Evolutionary conservation across 2,888 invertebrate genomes (phyloP).

Genomic region (Ormyrus rosae): DNA sequence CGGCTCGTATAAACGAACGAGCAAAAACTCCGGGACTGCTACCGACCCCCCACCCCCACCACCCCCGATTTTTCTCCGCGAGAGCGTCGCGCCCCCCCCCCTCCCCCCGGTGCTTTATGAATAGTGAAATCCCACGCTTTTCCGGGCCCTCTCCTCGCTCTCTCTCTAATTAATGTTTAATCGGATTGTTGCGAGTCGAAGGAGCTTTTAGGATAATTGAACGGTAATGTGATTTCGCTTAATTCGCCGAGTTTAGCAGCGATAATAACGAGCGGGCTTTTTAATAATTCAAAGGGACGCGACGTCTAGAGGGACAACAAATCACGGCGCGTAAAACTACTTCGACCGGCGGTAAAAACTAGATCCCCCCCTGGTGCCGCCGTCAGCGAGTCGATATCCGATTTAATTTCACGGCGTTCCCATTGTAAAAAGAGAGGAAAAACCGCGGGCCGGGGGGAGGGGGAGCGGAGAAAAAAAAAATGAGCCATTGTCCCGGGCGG

Average conservation of each 20-base stretch:
- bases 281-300: too few relatives aligned
- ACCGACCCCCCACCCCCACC: not conserved
- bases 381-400: too few relatives aligned
- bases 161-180: conserved; percentile 19
- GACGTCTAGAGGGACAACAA: too few relatives aligned
- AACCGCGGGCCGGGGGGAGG: not conserved
- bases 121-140: conserved; percentile 42
- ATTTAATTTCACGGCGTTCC: too few relatives aligned
- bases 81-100: not conserved
- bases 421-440: not conserved
- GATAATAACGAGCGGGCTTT: too few relatives aligned
- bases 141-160: not conserved
- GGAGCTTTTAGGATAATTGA: conserved; percentile 28
- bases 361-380: too few relatives aligned
- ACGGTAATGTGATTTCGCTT: not conserved
- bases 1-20: conserved; percentile 56
- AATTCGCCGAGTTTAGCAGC: too few relatives aligned
- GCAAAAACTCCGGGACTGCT: too few relatives aligned
- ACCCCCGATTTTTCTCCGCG: conserved; percentile 46
- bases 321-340: too few relatives aligned
- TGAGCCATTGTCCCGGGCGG: conserved; percentile 38
- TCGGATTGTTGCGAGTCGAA: conserved; percentile 9
- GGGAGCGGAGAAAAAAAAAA: conserved; percentile 17
- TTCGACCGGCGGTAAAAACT: too few relatives aligned
- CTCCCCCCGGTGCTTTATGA: conserved; percentile 43